phyloP scores from a whole-genome alignment of 1,140 invertebrate genomes.

The Meloidogyne chitwoodi region DNA sequence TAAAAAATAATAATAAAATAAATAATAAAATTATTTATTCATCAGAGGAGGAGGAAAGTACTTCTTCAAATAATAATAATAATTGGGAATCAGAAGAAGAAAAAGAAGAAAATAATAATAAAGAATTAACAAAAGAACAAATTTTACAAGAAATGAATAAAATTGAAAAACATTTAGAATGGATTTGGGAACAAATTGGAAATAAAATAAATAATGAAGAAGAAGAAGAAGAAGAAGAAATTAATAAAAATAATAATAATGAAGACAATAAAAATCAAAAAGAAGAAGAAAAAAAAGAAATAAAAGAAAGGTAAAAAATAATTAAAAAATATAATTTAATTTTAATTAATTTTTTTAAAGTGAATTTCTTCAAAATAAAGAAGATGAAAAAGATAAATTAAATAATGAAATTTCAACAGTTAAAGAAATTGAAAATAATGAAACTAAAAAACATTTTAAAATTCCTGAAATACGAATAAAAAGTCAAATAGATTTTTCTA shows the following conservation, averaged over 20 bases:
- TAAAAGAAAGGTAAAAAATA: no score
- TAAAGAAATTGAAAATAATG: no score
- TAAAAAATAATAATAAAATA: no score
- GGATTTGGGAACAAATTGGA: constrained; percentile 14
- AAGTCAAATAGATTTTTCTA: background rate
- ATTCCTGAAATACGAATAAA: background rate
- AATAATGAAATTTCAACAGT: no score
- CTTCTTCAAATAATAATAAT: no score
- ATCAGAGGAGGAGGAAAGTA: no score
- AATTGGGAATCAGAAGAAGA: background rate
- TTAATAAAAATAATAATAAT: background rate
- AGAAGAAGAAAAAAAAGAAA: background rate
- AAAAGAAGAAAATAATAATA: background rate
- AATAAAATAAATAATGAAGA: background rate
- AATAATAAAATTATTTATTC: background rate
- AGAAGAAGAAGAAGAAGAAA: background rate
- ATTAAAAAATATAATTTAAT: no score
- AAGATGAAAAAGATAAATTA: background rate
- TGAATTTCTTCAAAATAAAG: no score
- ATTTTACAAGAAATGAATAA: constrained; percentile 10
- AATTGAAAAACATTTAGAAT: constrained; percentile 2
- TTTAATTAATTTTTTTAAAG: no score
- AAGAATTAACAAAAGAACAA: constrained; percentile 5
- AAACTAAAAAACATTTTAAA: background rate
- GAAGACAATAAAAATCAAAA: background rate